A percentile compares a stretch with the other conserved stretches of the same genome.
Evolutionary conservation across 1,140 invertebrate genomes (phyloP).

Genomic region (Potamilus streckersoni): DNA sequence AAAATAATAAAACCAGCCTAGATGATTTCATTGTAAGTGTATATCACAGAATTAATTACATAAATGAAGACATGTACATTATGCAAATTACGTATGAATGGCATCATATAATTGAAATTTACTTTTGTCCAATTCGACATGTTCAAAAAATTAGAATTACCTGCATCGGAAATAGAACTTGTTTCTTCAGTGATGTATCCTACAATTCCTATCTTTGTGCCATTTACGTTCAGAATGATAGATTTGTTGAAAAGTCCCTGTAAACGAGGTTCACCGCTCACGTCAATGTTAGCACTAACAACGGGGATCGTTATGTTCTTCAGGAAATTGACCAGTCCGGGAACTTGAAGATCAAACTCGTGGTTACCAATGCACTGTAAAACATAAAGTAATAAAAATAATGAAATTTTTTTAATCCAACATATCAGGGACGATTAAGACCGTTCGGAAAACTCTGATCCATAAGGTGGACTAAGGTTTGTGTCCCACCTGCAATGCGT

Average conservation of each 20-base stretch:
- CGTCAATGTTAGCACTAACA: conserved; percentile 81
- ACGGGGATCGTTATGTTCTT: conserved; percentile 78
- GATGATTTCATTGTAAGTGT: no score
- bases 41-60: no score
- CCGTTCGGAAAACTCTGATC: no score
- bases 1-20: no score
- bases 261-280: conserved; percentile 75
- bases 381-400: conserved; percentile 2
- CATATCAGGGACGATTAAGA: no score
- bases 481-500: no score
- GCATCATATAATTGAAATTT: no score
- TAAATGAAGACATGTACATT: no score
- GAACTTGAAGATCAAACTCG: conserved; percentile 87
- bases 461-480: no score
- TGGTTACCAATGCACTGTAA: conserved; percentile 89
- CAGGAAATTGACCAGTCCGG: conserved; percentile 81
- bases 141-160: conserved; percentile 19
- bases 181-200: conserved; percentile 90
- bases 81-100: no score
- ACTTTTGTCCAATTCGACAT: background rate
- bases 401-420: no score
- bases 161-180: conserved; percentile 55
- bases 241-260: conserved; percentile 73
- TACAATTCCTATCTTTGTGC: conserved; percentile 82
- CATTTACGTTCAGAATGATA: conserved; percentile 74